These are phyloP conservation scores for Elegia similella DNA, from an alignment of 2,888 invertebrate genomes.

Conservation along the genomic window DNA sequence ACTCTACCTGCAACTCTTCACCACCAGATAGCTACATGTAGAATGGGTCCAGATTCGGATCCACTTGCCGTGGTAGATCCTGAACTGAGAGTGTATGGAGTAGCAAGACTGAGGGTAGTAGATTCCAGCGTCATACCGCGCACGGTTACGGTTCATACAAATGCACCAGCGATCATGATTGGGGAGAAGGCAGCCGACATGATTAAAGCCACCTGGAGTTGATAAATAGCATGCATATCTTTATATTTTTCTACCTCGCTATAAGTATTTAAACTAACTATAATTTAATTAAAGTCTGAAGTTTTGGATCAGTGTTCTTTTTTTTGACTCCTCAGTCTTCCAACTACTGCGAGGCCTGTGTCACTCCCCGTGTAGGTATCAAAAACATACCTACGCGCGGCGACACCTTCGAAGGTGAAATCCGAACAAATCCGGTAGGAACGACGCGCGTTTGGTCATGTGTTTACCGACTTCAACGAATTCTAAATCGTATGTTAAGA, in stretches of 20 bases:
- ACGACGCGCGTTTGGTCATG: too few species aligned
- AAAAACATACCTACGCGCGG: too few species aligned
- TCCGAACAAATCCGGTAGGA: too few species aligned
- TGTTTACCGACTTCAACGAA: too few species aligned
- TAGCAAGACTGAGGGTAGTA: constrained; percentile 70
- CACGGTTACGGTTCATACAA: constrained; percentile 78
- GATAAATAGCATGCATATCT: constrained; percentile 1
- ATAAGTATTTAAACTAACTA: background rate
- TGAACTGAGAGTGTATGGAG: constrained; percentile 72
- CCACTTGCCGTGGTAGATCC: constrained; percentile 84
- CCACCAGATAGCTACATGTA: constrained; percentile 84
- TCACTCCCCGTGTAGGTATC: too few species aligned
- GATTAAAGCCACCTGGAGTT: constrained; percentile 71
- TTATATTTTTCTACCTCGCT: constrained; percentile 8
- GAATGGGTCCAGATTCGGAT: constrained; percentile 84
- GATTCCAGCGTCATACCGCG: constrained; percentile 80
- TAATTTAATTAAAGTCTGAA: background rate
- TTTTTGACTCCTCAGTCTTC: too few species aligned
- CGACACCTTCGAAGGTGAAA: too few species aligned
- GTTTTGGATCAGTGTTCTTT: background rate
- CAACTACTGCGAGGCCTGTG: too few species aligned
- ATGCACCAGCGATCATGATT: constrained; percentile 81
- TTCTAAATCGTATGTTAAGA: too few species aligned
- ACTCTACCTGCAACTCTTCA: constrained; percentile 83
- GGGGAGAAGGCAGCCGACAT: constrained; percentile 81